A percentile compares a stretch with the other conserved stretches of the same genome.
phyloP scores from a whole-genome alignment of 2,113 vertebrate genomes.

The Ammodytes marinus region DNA sequence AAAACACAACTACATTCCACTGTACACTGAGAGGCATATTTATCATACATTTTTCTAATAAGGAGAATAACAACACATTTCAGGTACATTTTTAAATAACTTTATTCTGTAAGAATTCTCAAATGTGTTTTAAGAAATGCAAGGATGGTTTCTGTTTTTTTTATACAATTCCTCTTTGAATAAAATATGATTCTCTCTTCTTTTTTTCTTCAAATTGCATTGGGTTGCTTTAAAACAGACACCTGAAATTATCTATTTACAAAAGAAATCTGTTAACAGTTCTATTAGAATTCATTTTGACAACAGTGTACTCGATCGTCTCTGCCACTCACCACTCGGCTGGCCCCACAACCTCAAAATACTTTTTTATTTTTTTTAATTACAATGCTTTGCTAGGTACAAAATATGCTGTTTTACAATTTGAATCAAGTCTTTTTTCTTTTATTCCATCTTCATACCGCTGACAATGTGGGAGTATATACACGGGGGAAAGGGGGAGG shows the following conservation, averaged over 20 bases:
- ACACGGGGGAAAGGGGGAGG: constrained; percentile 63
- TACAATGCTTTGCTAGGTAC: constrained; percentile 74
- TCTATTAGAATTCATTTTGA: constrained; percentile 75
- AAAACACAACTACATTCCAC: background rate
- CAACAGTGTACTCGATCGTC: constrained; percentile 56
- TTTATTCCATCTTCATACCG: constrained; percentile 67
- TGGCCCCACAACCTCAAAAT: constrained; percentile 52
- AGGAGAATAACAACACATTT: constrained; percentile 28
- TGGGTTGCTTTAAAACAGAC: constrained; percentile 74
- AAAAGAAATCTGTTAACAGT: constrained; percentile 78
- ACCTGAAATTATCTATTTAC: constrained; percentile 85
- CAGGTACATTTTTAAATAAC: constrained; percentile 80
- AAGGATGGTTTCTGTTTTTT: constrained; percentile 68
- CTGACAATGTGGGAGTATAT: constrained; percentile 78
- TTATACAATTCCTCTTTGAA: constrained; percentile 80
- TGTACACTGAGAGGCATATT: background rate
- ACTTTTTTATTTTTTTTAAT: constrained; percentile 61
- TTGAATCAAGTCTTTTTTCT: constrained; percentile 72
- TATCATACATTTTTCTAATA: background rate
- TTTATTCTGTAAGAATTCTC: constrained; percentile 85
- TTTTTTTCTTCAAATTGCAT: constrained; percentile 74
- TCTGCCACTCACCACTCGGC: background rate
- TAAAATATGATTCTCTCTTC: constrained; percentile 77
- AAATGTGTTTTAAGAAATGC: constrained; percentile 78
- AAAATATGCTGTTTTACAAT: constrained; percentile 82